A percentile compares a stretch with the other conserved stretches of the same genome.
Evolutionary conservation across 2,888 invertebrate genomes (phyloP).

Genomic region (Barypeithes pellucidus): DNA sequence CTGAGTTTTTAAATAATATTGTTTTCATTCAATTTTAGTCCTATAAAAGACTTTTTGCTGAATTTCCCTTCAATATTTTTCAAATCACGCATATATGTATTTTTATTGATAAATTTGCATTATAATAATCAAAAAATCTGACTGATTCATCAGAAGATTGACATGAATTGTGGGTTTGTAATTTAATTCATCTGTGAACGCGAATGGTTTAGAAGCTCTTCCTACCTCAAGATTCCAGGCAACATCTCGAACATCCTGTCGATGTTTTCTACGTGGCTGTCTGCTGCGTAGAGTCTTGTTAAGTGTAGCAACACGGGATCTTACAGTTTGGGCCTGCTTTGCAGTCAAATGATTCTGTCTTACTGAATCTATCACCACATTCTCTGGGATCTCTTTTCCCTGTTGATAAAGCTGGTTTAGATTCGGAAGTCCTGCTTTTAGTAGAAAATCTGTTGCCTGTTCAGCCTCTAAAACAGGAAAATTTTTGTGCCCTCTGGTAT

Average conservation of each 20-base stretch:
- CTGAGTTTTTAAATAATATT: too few species aligned
- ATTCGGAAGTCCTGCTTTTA: slow-evolving; percentile 81
- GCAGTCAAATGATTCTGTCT: slow-evolving; percentile 77
- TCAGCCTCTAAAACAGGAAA: slow-evolving; percentile 77
- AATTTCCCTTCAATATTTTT: too few species aligned
- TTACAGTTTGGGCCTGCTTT: slow-evolving; percentile 85
- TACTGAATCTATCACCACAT: slow-evolving; percentile 75
- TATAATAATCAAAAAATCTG: too few species aligned
- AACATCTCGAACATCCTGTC: slow-evolving; percentile 85
- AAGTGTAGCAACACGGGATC: slow-evolving; percentile 81
- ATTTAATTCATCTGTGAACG: too few species aligned
- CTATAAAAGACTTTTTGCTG: too few species aligned
- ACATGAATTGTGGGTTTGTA: too few species aligned
- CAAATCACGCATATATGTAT: too few species aligned
- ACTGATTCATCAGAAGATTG: too few species aligned
- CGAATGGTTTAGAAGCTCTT: too few species aligned
- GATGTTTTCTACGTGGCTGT: slow-evolving; percentile 74
- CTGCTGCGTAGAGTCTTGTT: slow-evolving; percentile 83
- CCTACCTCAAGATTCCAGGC: slow-evolving; percentile 86
- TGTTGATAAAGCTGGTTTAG: slow-evolving; percentile 81
- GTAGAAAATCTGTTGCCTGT: slow-evolving; percentile 84
- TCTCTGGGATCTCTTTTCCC: slow-evolving; percentile 79
- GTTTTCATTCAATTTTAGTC: too few species aligned
- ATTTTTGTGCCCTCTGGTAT: too few species aligned
- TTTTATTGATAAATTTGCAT: too few species aligned